Base-by-base conservation (phyloP, 1,140 invertebrate genomes). In the Nebria ingens region DNA sequence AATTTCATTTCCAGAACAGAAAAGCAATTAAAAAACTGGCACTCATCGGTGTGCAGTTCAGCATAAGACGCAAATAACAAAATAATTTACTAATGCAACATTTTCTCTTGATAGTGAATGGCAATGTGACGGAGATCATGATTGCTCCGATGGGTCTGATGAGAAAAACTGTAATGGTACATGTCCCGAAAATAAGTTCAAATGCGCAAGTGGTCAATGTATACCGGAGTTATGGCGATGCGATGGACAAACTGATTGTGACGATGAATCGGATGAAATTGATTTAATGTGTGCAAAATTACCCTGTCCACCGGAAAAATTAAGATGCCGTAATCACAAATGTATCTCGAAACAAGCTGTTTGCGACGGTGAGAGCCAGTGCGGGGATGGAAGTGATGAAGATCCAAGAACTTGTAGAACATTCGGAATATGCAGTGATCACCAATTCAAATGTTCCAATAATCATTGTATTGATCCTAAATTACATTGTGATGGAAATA, bases 301-400 rank as follows among this genome's bases (percentile, higher is more conserved):
- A 66, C 76, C 1, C 62, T 69, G 73, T 52, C 58, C 60, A 0
- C 2, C 61, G 1, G 64, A 60, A 2, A 59, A 65, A 11, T 69
- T 62, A 59, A 77, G 79, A 22, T 92, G 89, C 67, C 73, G 71
- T 2, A 85, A 84, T 56, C 76, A 83, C 25, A 79, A 79, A 53
- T 91, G 89, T 67, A 79, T 91, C 49, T 79, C 80, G 45, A 67
- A 75, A 11, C 70, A 70, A 21, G 71, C 80, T 56, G 71, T 80
- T 6, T 91, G 88, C 64, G 85, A 91, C 71, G 81, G 82, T 0
- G 71, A 71, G 55, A 75, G 79, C 57, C 83, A 90, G 62, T 91
- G 88, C 67, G 72, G 73, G 1, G 86, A 87, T 67, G 76, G 76
- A 21, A 84, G 81, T 42, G 93, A 97, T 71, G 91, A 94, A 73